These are phyloP conservation scores for Cryptotermes secundus DNA, from an alignment of 1,140 invertebrate genomes.

Conservation along the genomic window DNA sequence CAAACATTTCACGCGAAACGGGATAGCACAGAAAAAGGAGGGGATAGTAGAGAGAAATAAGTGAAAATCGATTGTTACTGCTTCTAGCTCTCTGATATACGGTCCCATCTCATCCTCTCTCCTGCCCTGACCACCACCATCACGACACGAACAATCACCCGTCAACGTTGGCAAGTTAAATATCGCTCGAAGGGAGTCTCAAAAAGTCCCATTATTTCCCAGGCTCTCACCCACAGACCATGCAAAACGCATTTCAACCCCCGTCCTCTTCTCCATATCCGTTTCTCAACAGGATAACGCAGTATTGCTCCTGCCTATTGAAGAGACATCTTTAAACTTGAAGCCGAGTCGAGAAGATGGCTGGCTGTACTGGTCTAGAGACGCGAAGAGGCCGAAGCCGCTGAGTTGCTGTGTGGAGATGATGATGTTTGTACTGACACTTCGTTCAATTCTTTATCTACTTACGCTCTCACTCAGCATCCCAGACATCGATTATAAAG, in stretches of 20 bases:
- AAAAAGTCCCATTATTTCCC: constrained; percentile 9
- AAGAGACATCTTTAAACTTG: too few species aligned
- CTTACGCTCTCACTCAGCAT: too few species aligned
- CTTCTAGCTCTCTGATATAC: neutral
- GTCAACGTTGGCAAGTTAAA: constrained; percentile 11
- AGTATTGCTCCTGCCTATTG: too few species aligned
- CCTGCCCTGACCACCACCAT: neutral
- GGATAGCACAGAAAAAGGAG: neutral
- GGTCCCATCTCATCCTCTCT: neutral
- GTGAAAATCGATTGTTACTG: constrained; percentile 19
- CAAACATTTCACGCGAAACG: too few species aligned
- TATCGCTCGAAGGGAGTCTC: neutral
- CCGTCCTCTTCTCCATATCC: neutral
- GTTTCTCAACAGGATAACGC: too few species aligned
- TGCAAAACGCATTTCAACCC: neutral
- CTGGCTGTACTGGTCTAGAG: too few species aligned
- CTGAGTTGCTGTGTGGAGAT: neutral
- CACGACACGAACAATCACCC: constrained; percentile 10
- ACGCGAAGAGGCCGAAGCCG: too few species aligned
- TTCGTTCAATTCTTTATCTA: too few species aligned
- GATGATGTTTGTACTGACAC: too few species aligned
- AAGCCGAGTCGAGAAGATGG: too few species aligned
- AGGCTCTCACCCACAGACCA: neutral
- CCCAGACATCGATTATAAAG: too few species aligned
- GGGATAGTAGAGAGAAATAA: neutral